Base-by-base conservation (phyloP, 2,888 invertebrate species). In the Agonopterix alstromeriana region DNA sequence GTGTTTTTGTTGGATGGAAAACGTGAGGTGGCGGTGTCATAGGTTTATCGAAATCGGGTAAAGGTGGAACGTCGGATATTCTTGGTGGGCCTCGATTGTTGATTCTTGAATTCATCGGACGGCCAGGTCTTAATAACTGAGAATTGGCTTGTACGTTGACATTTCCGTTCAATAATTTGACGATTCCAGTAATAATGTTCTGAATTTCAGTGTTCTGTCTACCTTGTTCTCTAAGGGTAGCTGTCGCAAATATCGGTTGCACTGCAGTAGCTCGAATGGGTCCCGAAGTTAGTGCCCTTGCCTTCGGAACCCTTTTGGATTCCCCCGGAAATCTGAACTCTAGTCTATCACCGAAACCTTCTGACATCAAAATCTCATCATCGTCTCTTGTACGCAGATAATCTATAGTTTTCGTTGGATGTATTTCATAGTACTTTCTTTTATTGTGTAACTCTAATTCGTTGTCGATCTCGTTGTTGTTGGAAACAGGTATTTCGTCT, bases 51-150 rank as follows among this genome's bases (percentile, higher is more conserved):
- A 92, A 92, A 52, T 93, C 93, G n/a, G 92, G 90, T 35, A 94
- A 61, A 0, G 92, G 92, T 42, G 94, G 94, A 0, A 93, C 90
- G 61, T 96, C 95, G 0, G 94, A 92, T 57, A 96, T 94, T 56
- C 95, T 91, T 0, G 97, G 97, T 0, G 97, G 97, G 0, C 97
- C 97, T 51, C 97, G 85, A 70, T 97, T 96, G 67, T 97, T 97
- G 10, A 97, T 97, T 53, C 97, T 89, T 2, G 94, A 93, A 17
- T 92, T 91, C 63, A 93, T 82, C 0, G 95, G 95, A 10, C 94
- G 84, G 10, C 90, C 67, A 2, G 93, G 93, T 50, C 94, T 87
- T 1, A 84, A 45, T 2, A 90, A 81, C 49, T 92, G 92, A 0
- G 94, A 93, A 58, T 94, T 95, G 0, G 94, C 94, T 70, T 93